Percentiles rank a stretch among this genome's conserved stretches.
These are phyloP conservation scores for Podarcis siculus DNA, from an alignment of 2,797 vertebrate species.

Conservation along the genomic window DNA sequence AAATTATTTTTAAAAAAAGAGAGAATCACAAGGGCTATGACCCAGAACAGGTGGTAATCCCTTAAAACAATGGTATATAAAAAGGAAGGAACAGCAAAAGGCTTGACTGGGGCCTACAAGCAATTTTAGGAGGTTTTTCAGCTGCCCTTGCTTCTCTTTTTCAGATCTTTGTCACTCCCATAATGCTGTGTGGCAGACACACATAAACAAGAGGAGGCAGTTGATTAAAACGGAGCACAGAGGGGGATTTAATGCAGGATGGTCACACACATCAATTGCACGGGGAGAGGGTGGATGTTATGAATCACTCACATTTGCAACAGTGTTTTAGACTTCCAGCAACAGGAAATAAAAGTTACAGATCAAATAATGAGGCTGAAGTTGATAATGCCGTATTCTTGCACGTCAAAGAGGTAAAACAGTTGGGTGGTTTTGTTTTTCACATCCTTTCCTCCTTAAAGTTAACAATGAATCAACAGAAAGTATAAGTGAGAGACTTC, in stretches of 20 bases:
- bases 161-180: neutral
- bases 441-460: neutral
- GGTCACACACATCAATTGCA: neutral
- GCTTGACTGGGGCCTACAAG: neutral
- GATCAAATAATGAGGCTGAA: neutral
- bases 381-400: neutral
- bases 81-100: too few species aligned
- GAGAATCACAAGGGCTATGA: neutral
- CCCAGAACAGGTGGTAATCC: too few species aligned
- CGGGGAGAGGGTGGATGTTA: neutral
- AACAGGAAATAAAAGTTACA: neutral
- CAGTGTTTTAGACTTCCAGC: neutral
- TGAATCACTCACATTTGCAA: constrained; percentile 4
- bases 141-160: neutral
- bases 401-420: neutral
- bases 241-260: neutral
- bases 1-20: too few species aligned
- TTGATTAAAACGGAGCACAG: neutral
- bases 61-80: neutral
- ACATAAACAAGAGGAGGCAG: constrained; percentile 45
- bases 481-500: neutral
- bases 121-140: neutral
- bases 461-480: neutral
- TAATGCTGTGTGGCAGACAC: constrained; percentile 26
- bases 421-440: neutral